Percentiles rank a stretch among this genome's conserved stretches.
Conservation (phyloP, 2,797 vertebrate species). For the Amblyraja radiata region DNA sequence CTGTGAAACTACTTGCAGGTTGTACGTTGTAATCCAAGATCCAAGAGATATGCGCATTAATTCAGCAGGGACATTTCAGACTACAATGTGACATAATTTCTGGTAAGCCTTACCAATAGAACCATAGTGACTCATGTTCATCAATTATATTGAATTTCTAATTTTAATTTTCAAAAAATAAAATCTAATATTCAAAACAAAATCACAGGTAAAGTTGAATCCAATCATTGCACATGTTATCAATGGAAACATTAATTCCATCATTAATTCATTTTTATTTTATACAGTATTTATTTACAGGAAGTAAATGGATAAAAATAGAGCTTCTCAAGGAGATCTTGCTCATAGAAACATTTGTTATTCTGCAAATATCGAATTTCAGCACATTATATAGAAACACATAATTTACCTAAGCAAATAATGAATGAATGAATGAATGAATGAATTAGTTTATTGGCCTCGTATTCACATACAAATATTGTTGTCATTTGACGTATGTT, state of each 20-base stretch:
- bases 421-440: too few species aligned
- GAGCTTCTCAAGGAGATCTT: neutral
- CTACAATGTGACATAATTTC: neutral
- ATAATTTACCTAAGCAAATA: constrained; percentile 52
- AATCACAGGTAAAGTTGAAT: neutral
- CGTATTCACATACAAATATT: constrained; percentile 52
- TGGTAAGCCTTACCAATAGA: neutral
- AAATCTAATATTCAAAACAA: too few species aligned
- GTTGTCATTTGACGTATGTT: constrained; percentile 67
- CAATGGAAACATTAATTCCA: neutral
- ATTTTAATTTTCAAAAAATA: too few species aligned
- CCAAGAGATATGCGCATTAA: constrained; percentile 23
- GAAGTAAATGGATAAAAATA: neutral
- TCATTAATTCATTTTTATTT: neutral
- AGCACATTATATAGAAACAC: constrained; percentile 68
- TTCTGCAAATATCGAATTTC: constrained; percentile 38
- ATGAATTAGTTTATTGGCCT: too few species aligned
- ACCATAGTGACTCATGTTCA: neutral
- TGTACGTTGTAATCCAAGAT: constrained; percentile 48
- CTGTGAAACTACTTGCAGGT: constrained; percentile 44
- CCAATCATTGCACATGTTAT: neutral
- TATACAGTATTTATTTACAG: neutral
- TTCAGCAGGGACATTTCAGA: constrained; percentile 33
- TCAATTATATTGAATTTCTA: neutral
- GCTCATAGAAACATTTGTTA: neutral